Conservation (phyloP, 2,797 vertebrate genomes). For the Halcyon leucocephala region DNA sequence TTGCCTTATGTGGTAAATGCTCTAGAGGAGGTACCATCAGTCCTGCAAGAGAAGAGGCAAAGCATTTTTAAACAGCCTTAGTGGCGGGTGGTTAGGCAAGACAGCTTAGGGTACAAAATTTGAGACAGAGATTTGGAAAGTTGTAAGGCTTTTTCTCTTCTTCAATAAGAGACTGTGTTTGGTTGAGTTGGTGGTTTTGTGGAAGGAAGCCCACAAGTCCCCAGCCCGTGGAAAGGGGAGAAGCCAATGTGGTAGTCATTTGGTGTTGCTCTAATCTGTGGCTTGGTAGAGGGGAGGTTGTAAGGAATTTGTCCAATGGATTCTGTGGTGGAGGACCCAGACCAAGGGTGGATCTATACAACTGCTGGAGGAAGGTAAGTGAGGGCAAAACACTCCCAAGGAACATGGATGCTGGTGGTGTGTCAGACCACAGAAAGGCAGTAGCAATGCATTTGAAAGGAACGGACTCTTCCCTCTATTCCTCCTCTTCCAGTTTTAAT, state of each 20-base stretch:
- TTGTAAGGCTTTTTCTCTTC: neutral
- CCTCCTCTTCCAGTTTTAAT: neutral
- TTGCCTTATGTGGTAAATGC: neutral
- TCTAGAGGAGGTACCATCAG: neutral
- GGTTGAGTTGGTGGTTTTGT: neutral
- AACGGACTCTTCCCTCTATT: neutral
- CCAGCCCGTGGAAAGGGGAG: neutral
- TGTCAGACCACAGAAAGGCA: neutral
- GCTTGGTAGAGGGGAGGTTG: neutral
- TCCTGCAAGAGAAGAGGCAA: neutral
- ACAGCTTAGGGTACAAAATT: neutral
- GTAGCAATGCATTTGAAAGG: neutral
- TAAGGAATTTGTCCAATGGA: neutral
- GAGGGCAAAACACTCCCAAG: neutral
- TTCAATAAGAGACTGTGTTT: neutral
- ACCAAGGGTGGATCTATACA: neutral
- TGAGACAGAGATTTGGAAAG: neutral
- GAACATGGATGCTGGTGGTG: neutral
- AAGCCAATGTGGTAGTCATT: neutral
- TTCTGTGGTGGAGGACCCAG: neutral
- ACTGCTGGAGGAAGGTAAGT: neutral
- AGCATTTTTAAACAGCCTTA: neutral
- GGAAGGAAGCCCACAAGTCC: neutral
- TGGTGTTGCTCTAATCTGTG: neutral
- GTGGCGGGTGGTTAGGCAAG: neutral